Percentiles rank a stretch among this genome's conserved stretches.
Evolutionary conservation across 2,797 vertebrate genomes (phyloP).

Genomic region (Trachurus trachurus): DNA sequence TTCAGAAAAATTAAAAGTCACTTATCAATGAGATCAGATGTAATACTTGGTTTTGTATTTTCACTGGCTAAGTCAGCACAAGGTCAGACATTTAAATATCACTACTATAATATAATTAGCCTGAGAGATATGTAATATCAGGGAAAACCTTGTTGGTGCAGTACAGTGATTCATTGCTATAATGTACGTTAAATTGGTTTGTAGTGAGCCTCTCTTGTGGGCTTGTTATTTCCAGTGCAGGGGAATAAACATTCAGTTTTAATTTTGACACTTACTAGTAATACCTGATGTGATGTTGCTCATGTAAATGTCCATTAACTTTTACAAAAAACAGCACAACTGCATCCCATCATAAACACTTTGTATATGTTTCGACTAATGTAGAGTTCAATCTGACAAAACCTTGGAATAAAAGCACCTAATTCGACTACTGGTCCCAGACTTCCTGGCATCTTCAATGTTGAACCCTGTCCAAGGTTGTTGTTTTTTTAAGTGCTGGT

Average conservation of each 20-base stretch:
- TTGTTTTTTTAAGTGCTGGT: neutral
- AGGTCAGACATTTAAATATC: conserved; percentile 40
- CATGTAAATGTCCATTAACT: neutral
- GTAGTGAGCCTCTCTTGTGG: neutral
- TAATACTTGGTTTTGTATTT: conserved; percentile 35
- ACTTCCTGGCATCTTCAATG: neutral
- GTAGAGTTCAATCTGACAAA: too few species aligned
- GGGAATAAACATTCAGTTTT: neutral
- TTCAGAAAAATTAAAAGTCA: conserved; percentile 18
- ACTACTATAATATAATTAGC: conserved; percentile 9
- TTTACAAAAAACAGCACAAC: too few species aligned
- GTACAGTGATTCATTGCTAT: conserved; percentile 20
- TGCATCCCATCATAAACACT: too few species aligned
- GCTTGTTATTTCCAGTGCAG: too few species aligned
- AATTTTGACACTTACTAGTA: neutral
- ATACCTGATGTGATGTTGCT: neutral
- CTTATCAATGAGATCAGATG: conserved; percentile 30
- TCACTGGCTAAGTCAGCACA: neutral
- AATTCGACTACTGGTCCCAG: neutral
- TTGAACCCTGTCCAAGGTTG: neutral
- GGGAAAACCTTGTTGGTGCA: conserved; percentile 3
- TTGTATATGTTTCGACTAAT: too few species aligned
- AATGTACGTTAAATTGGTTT: conserved; percentile 8
- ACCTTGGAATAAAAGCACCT: too few species aligned
- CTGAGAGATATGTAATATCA: neutral